Base-by-base conservation (phyloP, 2,888 invertebrate genomes). In the Dromius quadrimaculatus region DNA sequence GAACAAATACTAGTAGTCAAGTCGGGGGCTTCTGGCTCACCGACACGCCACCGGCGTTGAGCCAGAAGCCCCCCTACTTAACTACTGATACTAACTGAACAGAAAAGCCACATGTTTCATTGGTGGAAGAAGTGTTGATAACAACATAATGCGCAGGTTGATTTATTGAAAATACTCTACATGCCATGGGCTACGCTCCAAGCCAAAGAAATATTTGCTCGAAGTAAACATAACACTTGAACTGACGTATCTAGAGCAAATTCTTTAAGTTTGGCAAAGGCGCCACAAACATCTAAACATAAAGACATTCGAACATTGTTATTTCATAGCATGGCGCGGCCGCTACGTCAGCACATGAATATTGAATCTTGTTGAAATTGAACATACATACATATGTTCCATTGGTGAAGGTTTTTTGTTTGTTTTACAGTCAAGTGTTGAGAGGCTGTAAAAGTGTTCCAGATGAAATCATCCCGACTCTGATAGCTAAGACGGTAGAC, bases 211-310 rank as follows among this genome's bases (percentile, higher is more conserved):
- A 50, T 64, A 50, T 64, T 64, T 64, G 47, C 50, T 6, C 32
- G 36, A 50, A 20, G 28, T 36, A 64, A 64, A 64, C 38, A 64
- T 41, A 63, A 63, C 63, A 63, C 63, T 63, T 63, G 43, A 4
- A 22, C 38, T 61, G 61, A 61, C 23, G 61, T 61, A 61, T 41
- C 38, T 23, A 43, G 62, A 59, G 36, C 19, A 36, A 59, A 63
- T 63, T 63, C 45, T 41, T 45, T 63, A 63, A 59, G 19, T 54
- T 15, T 28, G 8, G 23, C 43, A 13, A 43, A 2, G 23, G 41
- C 43, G 38, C 62, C 62, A 62, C n/a, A n/a, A n/a, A n/a, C n/a
- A n/a, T n/a, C n/a, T n/a, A 3, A n/a, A 11, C 36, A 34, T 19
- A 9, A 23, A 22, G 23, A 22, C 47, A 57, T 32, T 23, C 32